A percentile compares a stretch with the other conserved stretches of the same genome.
Conservation (phyloP, 2,888 invertebrate genomes). For the Phyllotreta cruciferae region DNA sequence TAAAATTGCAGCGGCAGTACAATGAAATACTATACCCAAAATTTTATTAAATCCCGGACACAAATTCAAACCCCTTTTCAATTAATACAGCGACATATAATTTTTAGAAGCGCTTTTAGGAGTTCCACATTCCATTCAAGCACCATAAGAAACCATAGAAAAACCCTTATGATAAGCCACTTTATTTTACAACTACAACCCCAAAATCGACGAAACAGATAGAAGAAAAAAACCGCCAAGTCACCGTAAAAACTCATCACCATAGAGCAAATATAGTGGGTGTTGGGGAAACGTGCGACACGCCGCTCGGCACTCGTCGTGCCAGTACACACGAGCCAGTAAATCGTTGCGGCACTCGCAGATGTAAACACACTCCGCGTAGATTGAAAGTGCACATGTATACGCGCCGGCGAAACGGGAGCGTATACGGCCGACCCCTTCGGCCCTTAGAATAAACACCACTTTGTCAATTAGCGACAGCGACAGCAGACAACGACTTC, state of each 20-base stretch:
- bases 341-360: constrained; percentile 49
- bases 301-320: constrained; percentile 32
- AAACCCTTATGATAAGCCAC: too few species aligned
- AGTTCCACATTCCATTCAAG: too few species aligned
- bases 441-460: constrained; percentile 58
- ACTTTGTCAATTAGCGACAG: constrained; percentile 58
- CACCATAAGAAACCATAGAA: too few species aligned
- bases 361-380: constrained; percentile 58
- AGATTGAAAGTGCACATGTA: constrained; percentile 59
- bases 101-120: too few species aligned
- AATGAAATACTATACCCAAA: too few species aligned
- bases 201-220: neutral
- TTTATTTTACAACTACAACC: neutral
- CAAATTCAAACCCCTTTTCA: too few species aligned
- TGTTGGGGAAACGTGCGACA: constrained; percentile 15
- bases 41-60: too few species aligned
- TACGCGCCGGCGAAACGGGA: constrained; percentile 9
- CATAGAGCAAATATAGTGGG: constrained; percentile 16
- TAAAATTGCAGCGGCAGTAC: too few species aligned
- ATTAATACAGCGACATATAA: too few species aligned
- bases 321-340: constrained; percentile 23
- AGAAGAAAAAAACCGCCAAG: constrained; percentile 6
- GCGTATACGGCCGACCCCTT: constrained; percentile 5
- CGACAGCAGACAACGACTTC: constrained; percentile 47
- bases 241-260: constrained; percentile 3